Percentiles rank a stretch among this genome's conserved stretches.
phyloP scores from a whole-genome alignment of 2,888 invertebrate species.

The Rhyacophila evoluta region DNA sequence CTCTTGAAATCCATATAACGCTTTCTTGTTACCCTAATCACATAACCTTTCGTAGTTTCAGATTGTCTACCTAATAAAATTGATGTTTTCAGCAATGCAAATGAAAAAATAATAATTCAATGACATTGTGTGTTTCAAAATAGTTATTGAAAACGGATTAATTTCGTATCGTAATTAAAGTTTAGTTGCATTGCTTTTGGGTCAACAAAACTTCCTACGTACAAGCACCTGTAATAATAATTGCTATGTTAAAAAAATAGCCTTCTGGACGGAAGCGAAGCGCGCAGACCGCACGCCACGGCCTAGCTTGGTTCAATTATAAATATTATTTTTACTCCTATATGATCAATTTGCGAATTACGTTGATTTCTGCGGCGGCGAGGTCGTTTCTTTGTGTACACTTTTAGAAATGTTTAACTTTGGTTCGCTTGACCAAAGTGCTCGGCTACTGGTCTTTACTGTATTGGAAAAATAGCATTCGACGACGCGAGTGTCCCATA shows the following conservation, averaged over 20 bases:
- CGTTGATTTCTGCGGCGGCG: neutral
- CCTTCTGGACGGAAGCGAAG: neutral
- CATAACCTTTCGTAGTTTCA: too few relatives aligned
- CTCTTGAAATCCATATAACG: too few relatives aligned
- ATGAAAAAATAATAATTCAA: too few relatives aligned
- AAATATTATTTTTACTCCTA: conserved; percentile 7
- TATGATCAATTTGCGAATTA: conserved; percentile 19
- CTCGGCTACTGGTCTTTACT: neutral
- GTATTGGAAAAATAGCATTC: neutral
- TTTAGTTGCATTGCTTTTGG: neutral
- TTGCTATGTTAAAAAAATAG: neutral
- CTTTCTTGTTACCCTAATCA: too few relatives aligned
- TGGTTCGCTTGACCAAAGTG: neutral
- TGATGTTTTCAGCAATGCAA: too few relatives aligned
- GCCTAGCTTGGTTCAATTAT: neutral
- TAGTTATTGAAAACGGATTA: too few relatives aligned
- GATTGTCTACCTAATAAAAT: too few relatives aligned
- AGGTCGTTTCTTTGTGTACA: conserved; percentile 14
- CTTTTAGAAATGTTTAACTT: conserved; percentile 7
- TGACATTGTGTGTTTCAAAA: too few relatives aligned
- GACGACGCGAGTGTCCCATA: neutral
- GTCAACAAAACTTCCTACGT: conserved; percentile 1
- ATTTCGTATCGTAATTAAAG: too few relatives aligned
- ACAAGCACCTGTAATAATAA: neutral
- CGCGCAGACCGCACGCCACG: conserved; percentile 8